Evolutionary conservation across 23 tunicate species (phyloP), one percentile per base, ranked within the genome.

Genomic region (Corella eumyota): DNA sequence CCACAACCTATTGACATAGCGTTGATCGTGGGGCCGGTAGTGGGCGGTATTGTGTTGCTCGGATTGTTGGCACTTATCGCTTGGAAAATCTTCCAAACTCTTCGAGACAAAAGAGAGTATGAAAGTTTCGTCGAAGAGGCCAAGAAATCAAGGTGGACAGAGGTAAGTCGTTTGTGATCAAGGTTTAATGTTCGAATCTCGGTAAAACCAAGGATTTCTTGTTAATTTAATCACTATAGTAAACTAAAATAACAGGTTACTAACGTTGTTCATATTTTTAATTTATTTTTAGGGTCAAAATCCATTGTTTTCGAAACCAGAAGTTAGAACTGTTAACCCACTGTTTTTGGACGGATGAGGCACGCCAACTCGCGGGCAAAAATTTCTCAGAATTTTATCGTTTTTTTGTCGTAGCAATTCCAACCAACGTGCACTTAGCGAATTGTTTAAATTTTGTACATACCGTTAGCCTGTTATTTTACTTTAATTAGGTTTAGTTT

Each of bases 31-130:
- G 59, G 72, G 32, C 88, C 96, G 2, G 80, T 78, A 0, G 81
- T 79, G 15, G 96, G 77, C 6, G 96, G 77, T 33, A 73, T 88
- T 55, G 74, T 88, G 31, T 44, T 88, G 37, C 38, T 88, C 32
- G 96, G 96, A 28, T 32, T 88, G 1, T 51, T 78, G 47, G 70
- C 71, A 26, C 77, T 88, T 4, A 79, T 88, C 55, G 37, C 68
- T 27, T 88, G 96, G 96, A 88, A 88, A 49, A 60, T 88, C 6
- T 68, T 54, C 63, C 76, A 67, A 35, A 75, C 71, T 9, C 31
- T 71, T 48, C 51, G 80, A 30, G 96, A 88, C 49, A 88, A 73
- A 55, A 40, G 33, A 17, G 81, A 78, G 46, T 88, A 78, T 31
- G 64, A 88, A 62, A 56, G 63, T 4, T 88, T 88, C 50, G 25